These are phyloP conservation scores for Saturnia pavonia DNA, from an alignment of 2,888 invertebrate genomes.

Conservation along the genomic window DNA sequence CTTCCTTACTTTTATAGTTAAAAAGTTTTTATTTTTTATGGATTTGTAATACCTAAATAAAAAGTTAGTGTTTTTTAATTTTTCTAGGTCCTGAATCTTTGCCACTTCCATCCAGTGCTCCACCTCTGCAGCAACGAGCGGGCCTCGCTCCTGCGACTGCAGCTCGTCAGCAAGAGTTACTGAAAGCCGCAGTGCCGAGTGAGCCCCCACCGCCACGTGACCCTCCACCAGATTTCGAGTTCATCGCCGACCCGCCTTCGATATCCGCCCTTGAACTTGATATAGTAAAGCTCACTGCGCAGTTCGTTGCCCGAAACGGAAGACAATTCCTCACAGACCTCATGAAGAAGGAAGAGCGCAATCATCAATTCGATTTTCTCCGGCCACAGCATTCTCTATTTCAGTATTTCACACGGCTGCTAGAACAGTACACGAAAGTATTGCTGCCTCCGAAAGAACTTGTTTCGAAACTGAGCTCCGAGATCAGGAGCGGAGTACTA, in stretches of 20 bases:
- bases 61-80: background rate
- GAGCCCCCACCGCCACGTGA: slow-evolving; percentile 95
- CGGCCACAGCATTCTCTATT: slow-evolving; percentile 99
- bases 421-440: slow-evolving; percentile 99
- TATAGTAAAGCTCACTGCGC: slow-evolving; percentile 98
- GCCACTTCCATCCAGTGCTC: slow-evolving; percentile 31
- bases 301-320: slow-evolving; percentile 99
- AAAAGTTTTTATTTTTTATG: no score
- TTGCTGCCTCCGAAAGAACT: slow-evolving; percentile 97
- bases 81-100: slow-evolving; percentile 48
- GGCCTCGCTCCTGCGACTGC: slow-evolving; percentile 89
- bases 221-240: slow-evolving; percentile 95
- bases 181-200: slow-evolving; percentile 92
- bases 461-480: slow-evolving; percentile 88
- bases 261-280: slow-evolving; percentile 99
- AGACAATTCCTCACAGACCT: slow-evolving; percentile 98
- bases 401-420: slow-evolving; percentile 97
- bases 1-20: no score
- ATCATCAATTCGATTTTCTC: slow-evolving; percentile 99
- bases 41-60: no score
- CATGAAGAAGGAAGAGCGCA: slow-evolving; percentile 98
- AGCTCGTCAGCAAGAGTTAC: slow-evolving; percentile 92
- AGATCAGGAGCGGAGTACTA: slow-evolving; percentile 86
- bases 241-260: slow-evolving; percentile 98
- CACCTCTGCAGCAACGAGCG: slow-evolving; percentile 51